These are phyloP conservation scores for Stegana nigrithorax DNA, from an alignment of 2,888 invertebrate genomes.

Conservation along the genomic window DNA sequence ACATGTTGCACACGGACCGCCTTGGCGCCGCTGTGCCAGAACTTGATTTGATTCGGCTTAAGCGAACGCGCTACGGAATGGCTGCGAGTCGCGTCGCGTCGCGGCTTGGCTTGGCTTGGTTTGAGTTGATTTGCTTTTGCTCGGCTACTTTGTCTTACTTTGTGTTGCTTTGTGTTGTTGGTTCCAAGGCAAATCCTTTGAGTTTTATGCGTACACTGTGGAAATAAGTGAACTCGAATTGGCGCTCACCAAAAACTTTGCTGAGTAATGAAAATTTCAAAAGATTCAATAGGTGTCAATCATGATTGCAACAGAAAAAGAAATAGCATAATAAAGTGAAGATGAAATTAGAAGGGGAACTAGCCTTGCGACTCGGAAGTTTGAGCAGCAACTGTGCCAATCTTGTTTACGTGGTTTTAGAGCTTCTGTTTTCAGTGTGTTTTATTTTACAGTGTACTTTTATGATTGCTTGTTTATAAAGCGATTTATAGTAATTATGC, in stretches of 20 bases:
- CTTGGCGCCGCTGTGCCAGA: not conserved
- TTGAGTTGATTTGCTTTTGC: constrained; percentile 16
- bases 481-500: constrained; percentile 36
- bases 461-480: constrained; percentile 24
- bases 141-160: constrained; percentile 54
- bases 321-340: too few relatives aligned
- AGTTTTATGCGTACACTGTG: constrained; percentile 31
- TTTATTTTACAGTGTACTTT: constrained; percentile 28
- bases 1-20: constrained; percentile 56
- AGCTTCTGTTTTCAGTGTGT: not conserved
- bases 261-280: too few relatives aligned
- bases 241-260: too few relatives aligned
- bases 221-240: not conserved
- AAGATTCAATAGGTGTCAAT: too few relatives aligned
- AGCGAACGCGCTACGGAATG: too few relatives aligned
- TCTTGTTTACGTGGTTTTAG: not conserved
- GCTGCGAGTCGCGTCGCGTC: too few relatives aligned
- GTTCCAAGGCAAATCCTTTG: constrained; percentile 56
- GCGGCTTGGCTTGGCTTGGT: not conserved
- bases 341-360: too few relatives aligned
- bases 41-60: not conserved
- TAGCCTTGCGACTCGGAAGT: too few relatives aligned
- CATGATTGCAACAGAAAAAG: constrained; percentile 32
- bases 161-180: constrained; percentile 43
- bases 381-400: not conserved